Evolutionary conservation across 53 echinoderm and acorn worm species (phyloP), one percentile per base, ranked within the genome.

Genomic region (Mesocentrotus franciscanus): DNA sequence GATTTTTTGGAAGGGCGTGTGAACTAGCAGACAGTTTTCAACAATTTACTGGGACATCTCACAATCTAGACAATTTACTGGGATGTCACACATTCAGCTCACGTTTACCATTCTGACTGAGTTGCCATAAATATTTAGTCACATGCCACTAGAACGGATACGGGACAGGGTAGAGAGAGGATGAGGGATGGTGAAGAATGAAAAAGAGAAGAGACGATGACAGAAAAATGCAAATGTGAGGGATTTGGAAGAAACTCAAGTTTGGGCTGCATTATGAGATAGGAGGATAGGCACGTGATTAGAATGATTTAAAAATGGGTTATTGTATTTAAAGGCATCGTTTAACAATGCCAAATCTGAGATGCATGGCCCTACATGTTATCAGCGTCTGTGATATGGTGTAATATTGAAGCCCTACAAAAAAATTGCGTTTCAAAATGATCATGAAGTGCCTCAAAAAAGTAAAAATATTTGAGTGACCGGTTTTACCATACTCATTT

Each of bases 41-140:
- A 81, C 81, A 39, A 39, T 81, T 81, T 81, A 15, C 39, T 18
- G 20, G 36, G 39, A 58, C 26, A 55, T 84, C 49, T 5, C 49
- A 49, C 49, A n/a, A 20, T 75, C 27, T 27, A 18, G 30, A 75
- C 75, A 75, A 27, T 20, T 27, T n/a, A 75, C 8, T 16, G 27
- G 12, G 27, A 29, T 24, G 29, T 75, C 87, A 59, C 49, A 27
- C 12, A 87, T 87, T 87, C 59, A 58, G 57, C 87, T 24, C 87
- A 58, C 87, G 87, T 57, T 27, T 59, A 26, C n/a, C 59, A 29
- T 87, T 87, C 27, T 27, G 87, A 58, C 87, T 87, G 87, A 87
- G 4, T 57, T 87, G 84, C 17, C 84, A 87, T 87, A 87, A 87
- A 87, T 87, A 87, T 87, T 87, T 87, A 27, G 58, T 56, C 87